phyloP scores from a whole-genome alignment of 2,888 invertebrate species.

The Harpalus rufipes region DNA sequence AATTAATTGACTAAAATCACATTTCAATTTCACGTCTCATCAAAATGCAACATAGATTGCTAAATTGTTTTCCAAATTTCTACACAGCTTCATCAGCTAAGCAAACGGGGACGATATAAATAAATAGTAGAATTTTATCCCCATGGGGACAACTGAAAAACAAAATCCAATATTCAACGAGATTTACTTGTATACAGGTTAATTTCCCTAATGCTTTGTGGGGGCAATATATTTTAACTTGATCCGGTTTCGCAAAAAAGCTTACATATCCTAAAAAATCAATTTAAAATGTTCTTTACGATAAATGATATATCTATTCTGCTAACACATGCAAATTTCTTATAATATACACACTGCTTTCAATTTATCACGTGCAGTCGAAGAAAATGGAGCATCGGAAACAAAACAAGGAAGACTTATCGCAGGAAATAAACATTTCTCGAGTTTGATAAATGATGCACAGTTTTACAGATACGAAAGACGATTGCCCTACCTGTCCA shows the following conservation, averaged over 20 bases:
- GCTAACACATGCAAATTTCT: constrained; percentile 14
- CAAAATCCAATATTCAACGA: constrained; percentile 39
- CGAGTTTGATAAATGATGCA: constrained; percentile 25
- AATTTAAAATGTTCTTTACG: constrained; percentile 2
- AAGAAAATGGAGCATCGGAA: constrained; percentile 8
- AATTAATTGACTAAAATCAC: not conserved
- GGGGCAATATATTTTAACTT: constrained; percentile 17
- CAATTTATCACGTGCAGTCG: constrained; percentile 14
- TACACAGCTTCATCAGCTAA: not conserved
- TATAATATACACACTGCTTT: constrained; percentile 12
- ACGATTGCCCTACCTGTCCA: constrained; percentile 30
- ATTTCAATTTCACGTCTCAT: not conserved
- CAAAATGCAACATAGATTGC: too few relatives aligned
- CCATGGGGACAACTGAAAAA: constrained; percentile 30
- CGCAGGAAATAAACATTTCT: constrained; percentile 34
- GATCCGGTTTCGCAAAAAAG: constrained; percentile 25
- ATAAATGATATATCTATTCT: constrained; percentile 20
- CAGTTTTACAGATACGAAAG: constrained; percentile 8
- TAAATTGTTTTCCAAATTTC: not conserved
- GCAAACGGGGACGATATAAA: constrained; percentile 27
- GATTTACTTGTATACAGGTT: constrained; percentile 44
- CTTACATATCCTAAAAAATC: constrained; percentile 11
- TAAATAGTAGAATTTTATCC: constrained; percentile 26
- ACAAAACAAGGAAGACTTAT: constrained; percentile 26
- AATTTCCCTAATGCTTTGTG: constrained; percentile 45